Evolutionary conservation across 2,888 invertebrate species (phyloP).

Genomic region (Eudasyphora cyanicolor): DNA sequence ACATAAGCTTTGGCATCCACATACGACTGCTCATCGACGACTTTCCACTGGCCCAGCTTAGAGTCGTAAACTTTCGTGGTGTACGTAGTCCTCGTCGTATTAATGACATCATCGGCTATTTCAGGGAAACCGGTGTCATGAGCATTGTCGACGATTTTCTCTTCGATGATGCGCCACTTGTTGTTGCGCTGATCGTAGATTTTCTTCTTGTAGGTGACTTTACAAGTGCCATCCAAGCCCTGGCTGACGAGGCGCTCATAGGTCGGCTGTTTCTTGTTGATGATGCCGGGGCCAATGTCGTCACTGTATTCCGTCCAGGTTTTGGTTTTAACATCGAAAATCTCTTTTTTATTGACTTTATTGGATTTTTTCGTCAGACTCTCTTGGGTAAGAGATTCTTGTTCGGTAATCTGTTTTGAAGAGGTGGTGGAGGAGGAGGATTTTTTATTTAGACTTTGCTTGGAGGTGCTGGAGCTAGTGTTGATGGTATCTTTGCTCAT

Average conservation of each 20-base stretch:
- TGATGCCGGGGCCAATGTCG: constrained; percentile 69
- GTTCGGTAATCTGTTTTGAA: constrained; percentile 64
- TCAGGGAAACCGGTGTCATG: constrained; percentile 78
- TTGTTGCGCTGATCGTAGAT: constrained; percentile 79
- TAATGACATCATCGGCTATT: constrained; percentile 80
- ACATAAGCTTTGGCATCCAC: constrained; percentile 78
- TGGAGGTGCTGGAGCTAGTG: constrained; percentile 64
- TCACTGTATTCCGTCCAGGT: constrained; percentile 78
- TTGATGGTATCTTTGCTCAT: constrained; percentile 66
- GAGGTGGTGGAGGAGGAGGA: constrained; percentile 60
- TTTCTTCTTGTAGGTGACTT: constrained; percentile 80
- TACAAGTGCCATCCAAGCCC: constrained; percentile 78
- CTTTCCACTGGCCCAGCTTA: constrained; percentile 79
- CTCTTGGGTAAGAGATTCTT: constrained; percentile 66
- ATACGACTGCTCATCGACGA: constrained; percentile 80
- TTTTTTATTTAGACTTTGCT: constrained; percentile 45
- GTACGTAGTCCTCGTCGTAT: constrained; percentile 80
- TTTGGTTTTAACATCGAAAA: constrained; percentile 79
- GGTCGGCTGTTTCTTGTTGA: constrained; percentile 75
- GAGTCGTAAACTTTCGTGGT: constrained; percentile 80
- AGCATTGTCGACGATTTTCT: constrained; percentile 81
- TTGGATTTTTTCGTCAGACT: constrained; percentile 70
- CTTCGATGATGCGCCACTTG: constrained; percentile 81
- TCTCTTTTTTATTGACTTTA: constrained; percentile 75
- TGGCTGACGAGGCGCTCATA: constrained; percentile 79